Evolutionary conservation across 2,113 vertebrate species (phyloP).

Genomic region (Saccopteryx bilineata): DNA sequence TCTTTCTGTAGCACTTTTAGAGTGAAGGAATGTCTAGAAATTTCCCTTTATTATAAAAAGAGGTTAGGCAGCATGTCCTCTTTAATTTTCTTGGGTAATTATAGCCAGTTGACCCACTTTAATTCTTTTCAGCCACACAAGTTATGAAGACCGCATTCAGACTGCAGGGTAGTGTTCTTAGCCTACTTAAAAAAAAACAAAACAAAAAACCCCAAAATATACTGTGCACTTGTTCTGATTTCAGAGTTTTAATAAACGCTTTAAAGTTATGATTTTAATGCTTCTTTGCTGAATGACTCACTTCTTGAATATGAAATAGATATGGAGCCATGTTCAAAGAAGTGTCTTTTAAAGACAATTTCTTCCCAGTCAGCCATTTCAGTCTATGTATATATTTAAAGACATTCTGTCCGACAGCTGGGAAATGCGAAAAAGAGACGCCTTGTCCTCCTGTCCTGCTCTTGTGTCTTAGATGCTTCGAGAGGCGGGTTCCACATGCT

Average conservation of each 20-base stretch:
- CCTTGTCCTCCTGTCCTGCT: not conserved
- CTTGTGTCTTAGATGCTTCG: conserved; percentile 23
- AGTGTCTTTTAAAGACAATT: conserved; percentile 51
- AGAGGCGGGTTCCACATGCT: conserved; percentile 8
- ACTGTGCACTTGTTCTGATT: conserved; percentile 10
- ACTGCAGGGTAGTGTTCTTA: not conserved
- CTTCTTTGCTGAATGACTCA: conserved; percentile 18
- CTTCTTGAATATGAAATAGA: conserved; percentile 36
- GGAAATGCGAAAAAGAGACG: not conserved
- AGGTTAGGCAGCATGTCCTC: not conserved
- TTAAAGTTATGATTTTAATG: conserved; percentile 46
- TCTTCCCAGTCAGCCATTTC: not conserved
- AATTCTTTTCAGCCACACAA: not conserved
- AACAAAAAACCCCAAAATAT: no score
- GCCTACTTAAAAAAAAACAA: not conserved
- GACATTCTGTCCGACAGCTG: not conserved
- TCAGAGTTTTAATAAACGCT: conserved; percentile 25
- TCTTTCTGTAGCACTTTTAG: not conserved
- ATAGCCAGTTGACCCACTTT: conserved; percentile 20
- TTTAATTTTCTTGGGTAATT: not conserved
- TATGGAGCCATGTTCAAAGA: conserved; percentile 54
- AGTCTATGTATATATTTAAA: conserved; percentile 42
- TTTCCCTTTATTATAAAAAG: not conserved
- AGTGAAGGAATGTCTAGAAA: not conserved
- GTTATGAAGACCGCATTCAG: not conserved